A percentile compares a stretch with the other conserved stretches of the same genome.
Evolutionary conservation across 2,113 vertebrate species (phyloP).

Genomic region (Otocyon megalotis): DNA sequence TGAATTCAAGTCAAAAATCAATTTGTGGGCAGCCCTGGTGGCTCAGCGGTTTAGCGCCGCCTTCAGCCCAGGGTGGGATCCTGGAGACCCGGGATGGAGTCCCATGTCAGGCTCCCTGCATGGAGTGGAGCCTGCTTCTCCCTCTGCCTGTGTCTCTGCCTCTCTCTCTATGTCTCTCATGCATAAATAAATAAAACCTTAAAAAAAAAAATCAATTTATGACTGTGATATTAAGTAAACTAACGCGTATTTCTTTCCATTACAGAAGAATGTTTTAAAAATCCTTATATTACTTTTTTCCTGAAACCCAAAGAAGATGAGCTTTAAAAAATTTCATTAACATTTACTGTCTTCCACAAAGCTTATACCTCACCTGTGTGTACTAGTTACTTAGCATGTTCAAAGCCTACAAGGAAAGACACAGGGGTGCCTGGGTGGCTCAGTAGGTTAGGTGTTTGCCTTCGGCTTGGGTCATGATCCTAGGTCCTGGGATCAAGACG

Average conservation of each 20-base stretch:
- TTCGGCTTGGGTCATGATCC: too few relatives aligned
- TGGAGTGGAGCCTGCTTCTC: too few relatives aligned
- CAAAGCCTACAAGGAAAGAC: neutral
- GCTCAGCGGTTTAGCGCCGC: too few relatives aligned
- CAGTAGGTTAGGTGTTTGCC: too few relatives aligned
- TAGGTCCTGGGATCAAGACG: too few relatives aligned
- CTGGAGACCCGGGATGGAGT: too few relatives aligned
- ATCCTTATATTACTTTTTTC: neutral
- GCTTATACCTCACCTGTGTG: neutral
- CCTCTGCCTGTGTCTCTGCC: too few relatives aligned
- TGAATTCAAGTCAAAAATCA: constrained; percentile 13
- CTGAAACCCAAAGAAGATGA: neutral
- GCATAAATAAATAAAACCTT: too few relatives aligned
- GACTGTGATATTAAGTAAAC: neutral
- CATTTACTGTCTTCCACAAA: neutral
- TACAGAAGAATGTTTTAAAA: neutral
- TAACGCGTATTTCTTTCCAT: neutral
- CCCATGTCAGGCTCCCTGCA: too few relatives aligned
- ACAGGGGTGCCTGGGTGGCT: too few relatives aligned
- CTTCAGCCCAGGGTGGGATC: too few relatives aligned
- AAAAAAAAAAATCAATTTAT: neutral
- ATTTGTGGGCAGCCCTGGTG: neutral
- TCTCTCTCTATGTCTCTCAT: too few relatives aligned
- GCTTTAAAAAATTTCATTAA: neutral
- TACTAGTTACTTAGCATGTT: neutral